Evolutionary conservation across 1,140 invertebrate species (phyloP), one percentile per base, ranked within the genome.

Genomic region (Euborellia annulipes): DNA sequence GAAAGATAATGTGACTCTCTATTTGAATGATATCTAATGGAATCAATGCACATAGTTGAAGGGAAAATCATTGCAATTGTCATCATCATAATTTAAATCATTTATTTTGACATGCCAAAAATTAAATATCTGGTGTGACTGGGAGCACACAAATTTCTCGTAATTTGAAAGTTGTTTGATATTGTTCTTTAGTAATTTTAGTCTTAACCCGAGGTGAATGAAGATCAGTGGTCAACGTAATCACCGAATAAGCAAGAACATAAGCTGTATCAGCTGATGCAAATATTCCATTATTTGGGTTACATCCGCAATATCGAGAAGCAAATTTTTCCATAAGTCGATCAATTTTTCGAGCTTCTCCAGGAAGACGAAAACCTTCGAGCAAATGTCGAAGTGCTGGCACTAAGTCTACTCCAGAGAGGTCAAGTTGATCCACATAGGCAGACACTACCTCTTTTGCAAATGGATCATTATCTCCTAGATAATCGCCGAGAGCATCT

Each of bases 171-270:
- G n/a, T n/a, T n/a, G n/a, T n/a, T n/a, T n/a, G n/a, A 57, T 98
- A 99, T 62, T 98, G 88, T 62, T 98, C 94, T 68, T 98, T 98
- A 9, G 90, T 98, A 92, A 99, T 99, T 75, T 98, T 98, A 55
- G 88, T 86, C 61, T 94, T 93, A 0, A 95, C 87, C 73, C 98
- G 93, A 13, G 89, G 82, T 50, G 89, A 98, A 64, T 99, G 96
- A 21, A 99, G 73, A 72, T 99, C 96, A 6, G 96, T 99, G 11
- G 96, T 98, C 23, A 99, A 65, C 94, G 99, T 98, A 50, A 99
- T 99, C 49, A 99, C 93, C 19, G 95, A 98, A 66, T 96, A 99
- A 11, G 93, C 93, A 39, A 99, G 67, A 17, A 99, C 91, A 60
- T 99, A 99, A 2, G 94, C 94, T 1, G 94, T 93, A 62, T 99